These are phyloP conservation scores for Camelus dromedarius DNA, from an alignment of 2,113 vertebrate genomes.

Conservation along the genomic window DNA sequence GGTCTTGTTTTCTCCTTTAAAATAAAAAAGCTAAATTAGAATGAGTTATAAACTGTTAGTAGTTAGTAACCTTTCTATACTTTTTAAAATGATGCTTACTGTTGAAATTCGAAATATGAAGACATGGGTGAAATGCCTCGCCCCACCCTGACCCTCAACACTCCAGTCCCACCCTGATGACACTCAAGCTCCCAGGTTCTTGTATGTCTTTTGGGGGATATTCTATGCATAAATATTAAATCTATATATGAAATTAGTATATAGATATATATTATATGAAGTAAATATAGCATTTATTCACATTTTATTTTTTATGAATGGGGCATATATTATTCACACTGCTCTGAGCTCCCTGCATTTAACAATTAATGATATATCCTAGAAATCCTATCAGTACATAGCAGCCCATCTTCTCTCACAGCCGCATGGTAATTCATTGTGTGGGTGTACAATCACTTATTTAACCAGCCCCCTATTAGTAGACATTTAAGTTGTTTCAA, in stretches of 20 bases:
- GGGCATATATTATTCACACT: not conserved
- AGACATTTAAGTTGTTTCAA: not conserved
- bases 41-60: not conserved
- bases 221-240: not conserved
- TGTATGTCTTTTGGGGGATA: not conserved
- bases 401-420: not conserved
- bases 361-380: not conserved
- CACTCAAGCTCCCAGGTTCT: not conserved
- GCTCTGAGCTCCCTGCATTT: not conserved
- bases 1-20: not conserved
- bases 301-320: not conserved
- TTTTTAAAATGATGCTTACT: not conserved
- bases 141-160: not conserved
- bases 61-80: not conserved
- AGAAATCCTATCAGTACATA: not conserved
- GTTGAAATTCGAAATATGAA: slow-evolving; percentile 16
- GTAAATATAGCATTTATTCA: not conserved
- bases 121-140: not conserved
- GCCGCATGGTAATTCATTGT: too few species aligned
- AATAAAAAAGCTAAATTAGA: not conserved
- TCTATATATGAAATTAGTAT: not conserved
- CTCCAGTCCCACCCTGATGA: not conserved
- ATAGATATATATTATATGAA: not conserved
- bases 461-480: not conserved
- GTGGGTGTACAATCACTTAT: not conserved